Conservation (phyloP, 1,140 invertebrate species). For the Saccostrea echinata region DNA sequence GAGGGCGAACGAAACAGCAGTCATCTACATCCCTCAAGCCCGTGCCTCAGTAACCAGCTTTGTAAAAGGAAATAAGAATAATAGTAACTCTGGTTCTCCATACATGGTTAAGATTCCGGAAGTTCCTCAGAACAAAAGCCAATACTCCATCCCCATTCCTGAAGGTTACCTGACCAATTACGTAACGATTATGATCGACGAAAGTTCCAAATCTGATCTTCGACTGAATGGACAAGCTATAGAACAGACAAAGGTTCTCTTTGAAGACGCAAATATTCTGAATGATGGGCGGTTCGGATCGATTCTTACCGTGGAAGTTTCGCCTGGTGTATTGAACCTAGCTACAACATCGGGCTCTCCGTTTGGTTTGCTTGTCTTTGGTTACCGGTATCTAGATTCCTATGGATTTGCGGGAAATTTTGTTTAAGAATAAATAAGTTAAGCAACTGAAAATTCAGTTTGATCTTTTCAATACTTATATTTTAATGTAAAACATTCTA, state of each 20-base stretch:
- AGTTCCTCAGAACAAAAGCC: neutral
- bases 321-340: neutral
- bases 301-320: neutral
- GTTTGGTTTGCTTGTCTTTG: neutral
- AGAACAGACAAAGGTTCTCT: neutral
- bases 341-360: neutral
- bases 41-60: neutral
- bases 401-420: neutral
- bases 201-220: neutral
- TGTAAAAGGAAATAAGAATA: neutral
- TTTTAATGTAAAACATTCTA: too few relatives aligned
- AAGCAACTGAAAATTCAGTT: too few relatives aligned
- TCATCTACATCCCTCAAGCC: neutral
- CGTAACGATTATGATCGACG: neutral
- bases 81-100: neutral
- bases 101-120: neutral
- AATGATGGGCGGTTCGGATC: neutral
- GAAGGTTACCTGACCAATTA: neutral
- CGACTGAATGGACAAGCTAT: neutral
- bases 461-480: too few relatives aligned
- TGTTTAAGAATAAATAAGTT: too few relatives aligned
- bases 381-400: neutral
- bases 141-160: neutral
- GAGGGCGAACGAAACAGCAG: neutral
- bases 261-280: neutral